phyloP scores from a whole-genome alignment of 2,113 vertebrate species.

The Siniperca knerii region DNA sequence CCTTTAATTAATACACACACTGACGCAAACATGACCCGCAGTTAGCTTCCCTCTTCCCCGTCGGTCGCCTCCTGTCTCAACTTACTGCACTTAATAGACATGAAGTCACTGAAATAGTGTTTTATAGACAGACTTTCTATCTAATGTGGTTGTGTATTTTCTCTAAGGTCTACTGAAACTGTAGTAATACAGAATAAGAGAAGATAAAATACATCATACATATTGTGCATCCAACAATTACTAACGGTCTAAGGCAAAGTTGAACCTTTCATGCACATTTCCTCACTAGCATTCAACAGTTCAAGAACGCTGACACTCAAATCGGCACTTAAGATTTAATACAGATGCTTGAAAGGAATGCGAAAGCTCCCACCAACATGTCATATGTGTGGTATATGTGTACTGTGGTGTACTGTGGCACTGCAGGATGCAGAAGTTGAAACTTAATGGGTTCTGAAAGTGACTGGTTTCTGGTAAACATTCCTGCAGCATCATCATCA shows the following conservation, averaged over 20 bases:
- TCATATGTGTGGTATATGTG: constrained; percentile 7
- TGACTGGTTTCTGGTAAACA: constrained; percentile 19
- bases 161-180: constrained; percentile 38
- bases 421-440: not conserved
- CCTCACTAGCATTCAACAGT: constrained; percentile 21
- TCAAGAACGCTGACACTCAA: not conserved
- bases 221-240: constrained; percentile 37
- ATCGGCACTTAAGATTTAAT: constrained; percentile 47
- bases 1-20: constrained; percentile 53
- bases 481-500: not conserved
- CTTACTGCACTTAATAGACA: constrained; percentile 2
- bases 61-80: not conserved
- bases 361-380: not conserved
- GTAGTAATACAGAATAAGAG: constrained; percentile 36
- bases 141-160: constrained; percentile 38
- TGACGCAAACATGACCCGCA: constrained; percentile 32
- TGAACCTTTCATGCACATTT: constrained; percentile 29
- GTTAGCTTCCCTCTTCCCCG: not conserved
- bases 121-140: constrained; percentile 33
- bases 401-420: constrained; percentile 19
- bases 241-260: constrained; percentile 56
- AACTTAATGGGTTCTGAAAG: not conserved
- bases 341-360: constrained; percentile 22
- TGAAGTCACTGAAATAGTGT: constrained; percentile 30
- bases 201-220: constrained; percentile 41